These are phyloP conservation scores for Callorhinus ursinus DNA, from an alignment of 2,113 vertebrate species.

Conservation along the genomic window DNA sequence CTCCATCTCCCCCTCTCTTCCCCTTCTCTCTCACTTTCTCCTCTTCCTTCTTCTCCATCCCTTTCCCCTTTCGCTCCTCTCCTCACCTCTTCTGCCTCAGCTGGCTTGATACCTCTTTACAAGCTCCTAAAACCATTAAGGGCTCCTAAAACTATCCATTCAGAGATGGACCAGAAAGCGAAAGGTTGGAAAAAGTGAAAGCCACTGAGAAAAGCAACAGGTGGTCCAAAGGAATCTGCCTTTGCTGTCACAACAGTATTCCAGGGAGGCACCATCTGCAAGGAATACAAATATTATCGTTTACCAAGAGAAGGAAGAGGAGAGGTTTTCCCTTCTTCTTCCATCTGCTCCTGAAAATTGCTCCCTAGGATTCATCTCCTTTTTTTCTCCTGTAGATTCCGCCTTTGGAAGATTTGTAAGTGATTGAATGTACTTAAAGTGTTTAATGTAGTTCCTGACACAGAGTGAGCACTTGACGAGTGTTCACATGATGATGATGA, in stretches of 20 bases:
- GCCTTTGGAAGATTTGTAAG: not conserved
- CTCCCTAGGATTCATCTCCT: not conserved
- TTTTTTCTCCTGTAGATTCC: not conserved
- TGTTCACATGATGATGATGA: not conserved
- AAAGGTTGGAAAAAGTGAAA: not conserved
- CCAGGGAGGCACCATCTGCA: conserved; percentile 36
- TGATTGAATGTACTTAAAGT: not conserved
- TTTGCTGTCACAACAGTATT: not conserved
- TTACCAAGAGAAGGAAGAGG: conserved; percentile 5
- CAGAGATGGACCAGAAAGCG: not conserved
- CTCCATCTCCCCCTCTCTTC: too few species aligned
- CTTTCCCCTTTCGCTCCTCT: not conserved
- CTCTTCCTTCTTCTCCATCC: not conserved
- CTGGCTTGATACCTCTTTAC: not conserved
- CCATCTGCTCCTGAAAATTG: conserved; percentile 59
- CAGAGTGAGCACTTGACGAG: not conserved
- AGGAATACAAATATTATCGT: conserved; percentile 44
- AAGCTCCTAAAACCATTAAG: not conserved
- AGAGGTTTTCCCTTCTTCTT: not conserved
- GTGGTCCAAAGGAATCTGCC: not conserved
- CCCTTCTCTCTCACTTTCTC: too few species aligned
- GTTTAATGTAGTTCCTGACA: not conserved
- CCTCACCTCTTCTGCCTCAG: not conserved
- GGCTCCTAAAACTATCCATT: not conserved
- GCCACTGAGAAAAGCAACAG: not conserved